Percentiles rank a stretch among this genome's conserved stretches.
phyloP scores from a whole-genome alignment of 2,113 vertebrate genomes.

The Silurus glanis region DNA sequence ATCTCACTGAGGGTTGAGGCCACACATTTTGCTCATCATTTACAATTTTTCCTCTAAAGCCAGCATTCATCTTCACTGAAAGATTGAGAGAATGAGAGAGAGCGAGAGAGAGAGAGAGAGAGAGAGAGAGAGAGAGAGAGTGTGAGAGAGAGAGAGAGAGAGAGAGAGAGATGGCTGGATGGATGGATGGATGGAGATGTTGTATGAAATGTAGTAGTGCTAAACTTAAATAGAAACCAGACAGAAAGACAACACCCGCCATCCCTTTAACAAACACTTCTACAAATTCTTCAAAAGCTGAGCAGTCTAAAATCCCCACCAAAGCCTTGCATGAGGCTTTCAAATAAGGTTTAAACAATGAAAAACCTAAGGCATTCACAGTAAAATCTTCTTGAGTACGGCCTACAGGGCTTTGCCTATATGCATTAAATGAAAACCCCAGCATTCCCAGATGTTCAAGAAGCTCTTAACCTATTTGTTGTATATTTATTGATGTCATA shows the following conservation, averaged over 20 bases:
- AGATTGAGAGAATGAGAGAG: not conserved
- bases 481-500: slow-evolving; percentile 48
- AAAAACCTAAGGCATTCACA: slow-evolving; percentile 47
- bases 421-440: slow-evolving; percentile 61
- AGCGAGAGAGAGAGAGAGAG: not conserved
- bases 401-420: slow-evolving; percentile 52
- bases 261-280: slow-evolving; percentile 38
- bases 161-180: not conserved
- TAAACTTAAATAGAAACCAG: slow-evolving; percentile 32
- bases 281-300: slow-evolving; percentile 43
- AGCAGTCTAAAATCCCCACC: slow-evolving; percentile 45
- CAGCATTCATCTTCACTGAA: slow-evolving; percentile 1
- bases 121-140: not conserved
- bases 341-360: slow-evolving; percentile 51
- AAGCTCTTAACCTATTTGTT: slow-evolving; percentile 56
- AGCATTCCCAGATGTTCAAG: slow-evolving; percentile 67
- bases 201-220: slow-evolving; percentile 2
- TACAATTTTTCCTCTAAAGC: slow-evolving; percentile 7
- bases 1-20: slow-evolving; percentile 67
- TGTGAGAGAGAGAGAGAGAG: not conserved
- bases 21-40: slow-evolving; percentile 55
- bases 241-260: slow-evolving; percentile 16
- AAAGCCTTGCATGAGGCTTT: slow-evolving; percentile 18
- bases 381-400: slow-evolving; percentile 55
- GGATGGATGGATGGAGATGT: slow-evolving; percentile 2